phyloP scores from a whole-genome alignment of 2,113 vertebrate species.

The Ctenodactylus gundi region DNA sequence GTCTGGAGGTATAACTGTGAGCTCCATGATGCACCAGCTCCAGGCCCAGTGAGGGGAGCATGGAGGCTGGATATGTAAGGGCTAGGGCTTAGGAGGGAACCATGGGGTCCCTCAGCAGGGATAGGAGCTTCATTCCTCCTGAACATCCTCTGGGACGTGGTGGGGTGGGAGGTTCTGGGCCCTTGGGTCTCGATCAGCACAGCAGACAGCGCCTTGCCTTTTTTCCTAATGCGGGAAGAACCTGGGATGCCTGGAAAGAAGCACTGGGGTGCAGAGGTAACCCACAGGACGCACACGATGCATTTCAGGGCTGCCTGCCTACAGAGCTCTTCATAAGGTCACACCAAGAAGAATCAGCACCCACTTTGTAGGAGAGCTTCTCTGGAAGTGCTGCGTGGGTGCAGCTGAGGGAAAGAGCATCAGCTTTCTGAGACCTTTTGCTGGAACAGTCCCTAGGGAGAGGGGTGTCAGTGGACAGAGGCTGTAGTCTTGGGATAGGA shows the following conservation, averaged over 20 bases:
- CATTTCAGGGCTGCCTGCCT: rapidly evolving
- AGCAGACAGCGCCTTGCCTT: not conserved
- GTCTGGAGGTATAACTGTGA: too few relatives aligned
- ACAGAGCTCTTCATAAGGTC: not conserved
- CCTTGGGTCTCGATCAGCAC: not conserved
- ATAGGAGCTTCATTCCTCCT: not conserved
- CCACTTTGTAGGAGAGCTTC: not conserved
- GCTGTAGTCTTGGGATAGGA: not conserved
- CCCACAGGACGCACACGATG: too few relatives aligned
- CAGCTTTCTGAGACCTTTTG: not conserved
- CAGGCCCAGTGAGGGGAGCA: too few relatives aligned
- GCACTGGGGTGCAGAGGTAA: rapidly evolving
- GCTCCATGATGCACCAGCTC: too few relatives aligned
- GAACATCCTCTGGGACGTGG: not conserved
- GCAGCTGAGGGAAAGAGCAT: rapidly evolving
- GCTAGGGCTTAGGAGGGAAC: not conserved
- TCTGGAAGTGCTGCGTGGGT: not conserved
- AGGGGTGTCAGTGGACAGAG: not conserved
- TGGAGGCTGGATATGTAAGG: too few relatives aligned
- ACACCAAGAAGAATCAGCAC: not conserved
- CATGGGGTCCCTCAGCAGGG: too few relatives aligned
- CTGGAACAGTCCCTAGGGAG: too few relatives aligned
- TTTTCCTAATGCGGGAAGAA: not conserved
- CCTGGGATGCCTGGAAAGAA: not conserved
- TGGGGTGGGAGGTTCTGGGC: too few relatives aligned